A percentile compares a stretch with the other conserved stretches of the same genome.
Conservation (phyloP, 2,888 invertebrate species). For the Leucoptera coffeella region DNA sequence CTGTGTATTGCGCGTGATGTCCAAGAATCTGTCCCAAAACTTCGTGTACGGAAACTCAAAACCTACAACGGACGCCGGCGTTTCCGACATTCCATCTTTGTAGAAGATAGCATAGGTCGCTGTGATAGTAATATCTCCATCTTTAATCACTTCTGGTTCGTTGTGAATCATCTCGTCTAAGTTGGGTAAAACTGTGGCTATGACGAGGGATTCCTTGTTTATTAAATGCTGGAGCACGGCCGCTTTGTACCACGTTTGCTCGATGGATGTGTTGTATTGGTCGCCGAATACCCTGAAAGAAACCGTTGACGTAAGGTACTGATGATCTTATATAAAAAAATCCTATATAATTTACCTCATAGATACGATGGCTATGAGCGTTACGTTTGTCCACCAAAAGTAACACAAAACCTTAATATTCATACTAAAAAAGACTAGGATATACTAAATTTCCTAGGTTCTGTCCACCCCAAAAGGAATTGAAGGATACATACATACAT, state of each 20-base stretch:
- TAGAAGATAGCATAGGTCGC: conserved; percentile 81
- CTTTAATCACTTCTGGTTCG: conserved; percentile 21
- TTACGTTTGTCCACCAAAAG: too few relatives aligned
- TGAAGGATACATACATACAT: too few relatives aligned
- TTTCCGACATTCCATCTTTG: conserved; percentile 65
- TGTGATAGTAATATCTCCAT: conserved; percentile 63
- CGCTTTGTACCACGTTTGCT: conserved; percentile 88
- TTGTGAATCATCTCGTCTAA: conserved; percentile 25
- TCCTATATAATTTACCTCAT: background rate
- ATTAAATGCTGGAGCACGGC: conserved; percentile 80
- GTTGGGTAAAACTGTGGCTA: conserved; percentile 63
- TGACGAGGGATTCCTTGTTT: conserved; percentile 70
- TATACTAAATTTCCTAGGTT: too few relatives aligned
- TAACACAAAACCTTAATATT: too few relatives aligned
- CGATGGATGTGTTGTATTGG: conserved; percentile 70
- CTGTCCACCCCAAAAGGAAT: too few relatives aligned
- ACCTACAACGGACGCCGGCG: conserved; percentile 85
- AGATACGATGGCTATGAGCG: too few relatives aligned
- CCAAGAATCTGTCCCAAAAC: conserved; percentile 63
- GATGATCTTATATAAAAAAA: background rate
- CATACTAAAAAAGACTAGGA: too few relatives aligned
- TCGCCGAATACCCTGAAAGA: conserved; percentile 67
- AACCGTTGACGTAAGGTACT: conserved; percentile 1
- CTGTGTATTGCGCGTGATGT: conserved; percentile 49
- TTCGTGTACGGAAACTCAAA: conserved; percentile 72